phyloP scores from a whole-genome alignment of 2,797 vertebrate species.

The Garrulus glandarius region DNA sequence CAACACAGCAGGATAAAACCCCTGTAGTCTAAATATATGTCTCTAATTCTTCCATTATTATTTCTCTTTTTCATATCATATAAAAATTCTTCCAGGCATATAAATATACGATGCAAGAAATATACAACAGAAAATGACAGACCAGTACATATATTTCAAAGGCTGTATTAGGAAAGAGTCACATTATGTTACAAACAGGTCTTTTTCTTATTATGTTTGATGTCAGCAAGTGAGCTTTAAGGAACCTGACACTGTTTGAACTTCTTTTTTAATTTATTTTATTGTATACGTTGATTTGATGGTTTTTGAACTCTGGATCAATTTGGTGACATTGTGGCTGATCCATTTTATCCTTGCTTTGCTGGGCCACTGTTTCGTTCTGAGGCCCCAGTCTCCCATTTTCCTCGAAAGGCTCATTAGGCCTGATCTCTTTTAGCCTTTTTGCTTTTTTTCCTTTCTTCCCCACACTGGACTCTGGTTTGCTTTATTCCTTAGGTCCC shows the following conservation, averaged over 20 bases:
- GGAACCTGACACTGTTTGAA: slow-evolving; percentile 38
- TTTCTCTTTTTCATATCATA: slow-evolving; percentile 8
- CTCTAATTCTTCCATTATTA: background rate
- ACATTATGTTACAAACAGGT: slow-evolving; percentile 47
- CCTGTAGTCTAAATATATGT: background rate
- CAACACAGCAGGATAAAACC: slow-evolving; percentile 25
- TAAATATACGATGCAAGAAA: background rate
- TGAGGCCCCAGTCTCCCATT: slow-evolving; percentile 57
- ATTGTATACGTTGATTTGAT: slow-evolving; percentile 61
- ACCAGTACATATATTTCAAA: slow-evolving; percentile 34
- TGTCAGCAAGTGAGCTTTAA: slow-evolving; percentile 45
- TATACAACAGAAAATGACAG: background rate
- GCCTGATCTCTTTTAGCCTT: slow-evolving; percentile 63
- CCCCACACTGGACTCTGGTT: slow-evolving; percentile 48
- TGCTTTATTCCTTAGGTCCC: slow-evolving; percentile 69
- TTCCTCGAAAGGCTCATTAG: slow-evolving; percentile 71
- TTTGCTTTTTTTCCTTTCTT: slow-evolving; percentile 71
- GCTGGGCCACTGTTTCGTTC: slow-evolving; percentile 61
- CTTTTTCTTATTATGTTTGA: slow-evolving; percentile 44
- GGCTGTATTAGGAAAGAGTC: slow-evolving; percentile 38
- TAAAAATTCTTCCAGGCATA: slow-evolving; percentile 20
- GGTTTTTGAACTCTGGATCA: slow-evolving; percentile 69
- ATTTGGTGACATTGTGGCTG: slow-evolving; percentile 66
- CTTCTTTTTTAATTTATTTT: slow-evolving; percentile 64
- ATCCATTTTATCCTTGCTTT: slow-evolving; percentile 74